Base-by-base conservation (phyloP, 1,140 invertebrate species). In the Anastrepha ludens region DNA sequence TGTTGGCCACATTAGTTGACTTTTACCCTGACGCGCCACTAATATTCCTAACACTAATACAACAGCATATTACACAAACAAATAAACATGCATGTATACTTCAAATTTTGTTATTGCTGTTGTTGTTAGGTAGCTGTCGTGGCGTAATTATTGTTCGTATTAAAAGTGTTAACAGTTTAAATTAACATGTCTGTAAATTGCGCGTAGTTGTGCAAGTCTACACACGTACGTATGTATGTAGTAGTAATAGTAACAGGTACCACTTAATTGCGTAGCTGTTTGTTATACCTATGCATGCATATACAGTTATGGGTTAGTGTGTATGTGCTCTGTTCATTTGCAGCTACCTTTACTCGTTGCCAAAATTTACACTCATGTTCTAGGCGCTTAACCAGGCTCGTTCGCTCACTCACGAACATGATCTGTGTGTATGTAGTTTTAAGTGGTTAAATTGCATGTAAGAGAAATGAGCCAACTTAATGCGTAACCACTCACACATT, bases 101-200 rank as follows among this genome's bases (percentile, higher is more conserved):
- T 17, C 13, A 74, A 8, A 9, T 81, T 6, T 7, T 13, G 47
- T n/a, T 55, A 39, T 70, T 44, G 39, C 9, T 67, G 64, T 67
- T 39, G 29, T 39, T 67, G 64, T 39, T 39, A 7, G 64, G n/a
- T 67, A 62, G n/a, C 5, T 39, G 64, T 81, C 74, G 47, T 58
- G 47, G 74, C 50, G 8, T 81, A 81, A 81, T 81, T 55, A 81
- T 81, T 81, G 74, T 81, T 17, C 47, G 74, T 20, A 81, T 81
- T 81, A 81, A 81, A 81, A 81, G 74, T 81, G 74, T 81, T 81
- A 81, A 81, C 74, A 81, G 74, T 81, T 81, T 81, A 81, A 81
- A 81, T 81, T 55, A 58, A 81, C 74, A 55, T 81, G 74, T 58
- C 15, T 81, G 74, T 55, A 81, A 81, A 81, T 81, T 81, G 47